phyloP scores from a whole-genome alignment of 2,888 invertebrate species.

The Beris chalybata region DNA sequence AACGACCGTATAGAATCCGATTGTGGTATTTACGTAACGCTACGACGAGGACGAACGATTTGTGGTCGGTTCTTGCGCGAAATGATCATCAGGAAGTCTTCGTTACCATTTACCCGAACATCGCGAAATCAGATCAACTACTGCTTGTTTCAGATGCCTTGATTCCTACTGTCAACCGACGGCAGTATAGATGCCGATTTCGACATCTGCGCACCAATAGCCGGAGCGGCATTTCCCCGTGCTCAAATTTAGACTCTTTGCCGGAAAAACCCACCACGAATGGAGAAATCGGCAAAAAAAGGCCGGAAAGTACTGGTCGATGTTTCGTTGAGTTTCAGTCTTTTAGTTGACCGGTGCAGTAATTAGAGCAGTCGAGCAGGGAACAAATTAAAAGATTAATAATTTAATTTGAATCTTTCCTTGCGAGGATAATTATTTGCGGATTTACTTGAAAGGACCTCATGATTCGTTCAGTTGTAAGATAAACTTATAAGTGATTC shows the following conservation, averaged over 20 bases:
- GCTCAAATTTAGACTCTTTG: slow-evolving; percentile 3
- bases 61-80: background rate
- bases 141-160: slow-evolving; percentile 25
- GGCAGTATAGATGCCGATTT: background rate
- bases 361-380: too few species aligned
- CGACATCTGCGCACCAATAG: slow-evolving; percentile 9
- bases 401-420: too few species aligned
- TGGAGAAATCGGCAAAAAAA: background rate
- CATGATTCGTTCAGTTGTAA: too few species aligned
- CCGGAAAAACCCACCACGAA: too few species aligned
- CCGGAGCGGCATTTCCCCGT: background rate
- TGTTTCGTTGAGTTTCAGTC: slow-evolving; percentile 7
- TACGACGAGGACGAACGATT: background rate
- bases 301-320: background rate
- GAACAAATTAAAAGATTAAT: too few species aligned
- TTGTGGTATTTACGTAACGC: slow-evolving; percentile 24
- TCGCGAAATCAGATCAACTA: slow-evolving; percentile 24
- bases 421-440: too few species aligned
- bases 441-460: too few species aligned
- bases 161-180: slow-evolving; percentile 21
- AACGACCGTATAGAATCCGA: too few species aligned
- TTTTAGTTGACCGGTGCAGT: too few species aligned
- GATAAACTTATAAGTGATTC: too few species aligned
- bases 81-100: slow-evolving; percentile 1
- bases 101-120: slow-evolving; percentile 21